phyloP scores from a whole-genome alignment of 2,797 vertebrate genomes.

The Hyperoplus lanceolatus region DNA sequence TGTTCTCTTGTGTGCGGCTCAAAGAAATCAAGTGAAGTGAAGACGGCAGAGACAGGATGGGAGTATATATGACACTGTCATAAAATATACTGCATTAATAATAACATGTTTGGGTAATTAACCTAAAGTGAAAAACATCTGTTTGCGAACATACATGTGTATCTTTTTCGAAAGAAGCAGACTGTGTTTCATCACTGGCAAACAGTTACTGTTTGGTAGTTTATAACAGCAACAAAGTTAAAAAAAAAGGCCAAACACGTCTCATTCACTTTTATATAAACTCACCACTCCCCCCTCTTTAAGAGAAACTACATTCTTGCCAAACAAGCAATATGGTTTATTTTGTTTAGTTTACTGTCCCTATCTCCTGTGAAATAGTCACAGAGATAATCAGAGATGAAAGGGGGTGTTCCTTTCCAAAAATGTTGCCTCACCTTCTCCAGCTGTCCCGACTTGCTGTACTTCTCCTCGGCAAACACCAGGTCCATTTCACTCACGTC shows the following conservation, averaged over 20 bases:
- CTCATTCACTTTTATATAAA: constrained; percentile 53
- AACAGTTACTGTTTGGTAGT: constrained; percentile 19
- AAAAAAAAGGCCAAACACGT: constrained; percentile 35
- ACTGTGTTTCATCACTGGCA: constrained; percentile 1
- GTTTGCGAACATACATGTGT: constrained; percentile 11
- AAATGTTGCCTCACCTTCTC: constrained; percentile 92
- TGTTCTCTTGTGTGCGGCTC: not conserved
- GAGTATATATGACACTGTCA: not conserved
- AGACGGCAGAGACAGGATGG: constrained; percentile 3
- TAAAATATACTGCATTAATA: not conserved
- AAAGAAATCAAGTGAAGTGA: not conserved
- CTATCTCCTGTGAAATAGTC: constrained; percentile 55
- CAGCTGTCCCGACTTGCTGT: constrained; percentile 95
- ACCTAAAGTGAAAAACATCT: not conserved
- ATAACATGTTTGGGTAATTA: constrained; percentile 2
- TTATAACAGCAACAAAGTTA: constrained; percentile 36
- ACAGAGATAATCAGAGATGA: constrained; percentile 40
- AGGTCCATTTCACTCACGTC: constrained; percentile 99
- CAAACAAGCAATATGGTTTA: constrained; percentile 71
- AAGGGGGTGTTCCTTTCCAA: constrained; percentile 40
- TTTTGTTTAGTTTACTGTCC: constrained; percentile 70
- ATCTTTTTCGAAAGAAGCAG: constrained; percentile 28
- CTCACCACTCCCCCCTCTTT: constrained; percentile 29
- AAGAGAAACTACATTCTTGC: constrained; percentile 34
- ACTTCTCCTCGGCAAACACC: constrained; percentile 98